Conservation (phyloP, 2,113 vertebrate genomes). For the Nettapus auritus region DNA sequence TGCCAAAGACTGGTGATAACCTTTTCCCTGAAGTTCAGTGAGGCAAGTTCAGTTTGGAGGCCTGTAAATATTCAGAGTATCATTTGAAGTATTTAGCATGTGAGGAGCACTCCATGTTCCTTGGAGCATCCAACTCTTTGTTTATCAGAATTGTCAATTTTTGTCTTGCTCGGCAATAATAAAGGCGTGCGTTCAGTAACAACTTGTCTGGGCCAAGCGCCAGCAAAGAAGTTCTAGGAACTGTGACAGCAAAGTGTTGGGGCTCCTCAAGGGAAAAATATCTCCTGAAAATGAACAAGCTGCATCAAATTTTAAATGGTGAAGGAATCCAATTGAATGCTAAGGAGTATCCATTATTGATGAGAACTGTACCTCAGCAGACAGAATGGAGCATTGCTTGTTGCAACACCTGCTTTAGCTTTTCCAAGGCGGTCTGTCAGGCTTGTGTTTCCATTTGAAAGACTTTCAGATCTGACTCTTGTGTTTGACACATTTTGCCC, state of each 20-base stretch:
- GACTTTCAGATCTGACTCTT: neutral
- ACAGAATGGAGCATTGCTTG: neutral
- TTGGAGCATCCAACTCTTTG: neutral
- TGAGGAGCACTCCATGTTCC: neutral
- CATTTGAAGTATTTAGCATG: accelerated
- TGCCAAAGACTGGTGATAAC: neutral
- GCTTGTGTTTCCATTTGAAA: neutral
- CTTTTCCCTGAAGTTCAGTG: neutral
- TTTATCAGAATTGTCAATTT: neutral
- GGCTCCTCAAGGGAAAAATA: neutral
- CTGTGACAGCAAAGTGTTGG: neutral
- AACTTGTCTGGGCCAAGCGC: neutral
- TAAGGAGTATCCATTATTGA: neutral
- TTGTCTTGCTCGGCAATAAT: neutral
- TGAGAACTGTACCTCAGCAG: neutral
- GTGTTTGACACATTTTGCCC: neutral
- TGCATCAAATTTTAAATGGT: neutral
- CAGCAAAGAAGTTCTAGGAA: neutral
- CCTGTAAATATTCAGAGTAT: neutral
- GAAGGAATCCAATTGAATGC: neutral
- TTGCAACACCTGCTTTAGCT: neutral
- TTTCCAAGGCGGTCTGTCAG: neutral
- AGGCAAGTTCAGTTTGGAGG: neutral
- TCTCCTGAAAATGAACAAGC: conserved; percentile 12
- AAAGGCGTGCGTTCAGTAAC: neutral